Percentiles rank a stretch among this genome's conserved stretches.
phyloP scores from a whole-genome alignment of 2,113 vertebrate genomes.

The Triplophysa siluroides region DNA sequence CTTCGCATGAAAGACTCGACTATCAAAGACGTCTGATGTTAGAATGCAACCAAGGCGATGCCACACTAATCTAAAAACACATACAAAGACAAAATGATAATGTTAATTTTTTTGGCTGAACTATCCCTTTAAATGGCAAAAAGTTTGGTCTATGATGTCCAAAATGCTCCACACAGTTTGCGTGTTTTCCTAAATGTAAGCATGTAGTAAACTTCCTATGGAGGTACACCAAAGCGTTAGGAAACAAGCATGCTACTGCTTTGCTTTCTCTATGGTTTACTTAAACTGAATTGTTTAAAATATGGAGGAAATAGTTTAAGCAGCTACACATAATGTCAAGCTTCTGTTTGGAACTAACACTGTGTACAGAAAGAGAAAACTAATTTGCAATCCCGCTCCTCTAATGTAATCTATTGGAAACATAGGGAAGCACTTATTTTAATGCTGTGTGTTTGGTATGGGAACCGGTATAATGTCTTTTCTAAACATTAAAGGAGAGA shows the following conservation, averaged over 20 bases:
- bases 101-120: no score
- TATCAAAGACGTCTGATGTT: no score
- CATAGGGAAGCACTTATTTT: slow-evolving; percentile 29
- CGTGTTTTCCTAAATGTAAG: not conserved
- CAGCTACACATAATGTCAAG: slow-evolving; percentile 9
- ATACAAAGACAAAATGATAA: no score
- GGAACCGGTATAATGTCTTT: slow-evolving; percentile 32
- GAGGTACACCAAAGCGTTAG: not conserved
- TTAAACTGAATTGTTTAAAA: slow-evolving; percentile 5
- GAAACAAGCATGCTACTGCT: not conserved
- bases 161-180: no score
- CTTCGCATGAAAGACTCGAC: no score
- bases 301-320: slow-evolving; percentile 18
- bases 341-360: not conserved
- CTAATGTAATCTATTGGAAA: slow-evolving; percentile 19
- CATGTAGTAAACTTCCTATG: not conserved
- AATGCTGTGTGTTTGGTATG: not conserved
- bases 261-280: not conserved
- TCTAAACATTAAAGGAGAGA: slow-evolving; percentile 30
- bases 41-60: no score
- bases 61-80: no score
- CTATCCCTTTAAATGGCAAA: no score
- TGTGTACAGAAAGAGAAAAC: slow-evolving; percentile 36
- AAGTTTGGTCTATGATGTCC: no score
- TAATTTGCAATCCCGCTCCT: slow-evolving; percentile 25